phyloP scores from a whole-genome alignment of 2,113 vertebrate genomes.

The Semnopithecus entellus region DNA sequence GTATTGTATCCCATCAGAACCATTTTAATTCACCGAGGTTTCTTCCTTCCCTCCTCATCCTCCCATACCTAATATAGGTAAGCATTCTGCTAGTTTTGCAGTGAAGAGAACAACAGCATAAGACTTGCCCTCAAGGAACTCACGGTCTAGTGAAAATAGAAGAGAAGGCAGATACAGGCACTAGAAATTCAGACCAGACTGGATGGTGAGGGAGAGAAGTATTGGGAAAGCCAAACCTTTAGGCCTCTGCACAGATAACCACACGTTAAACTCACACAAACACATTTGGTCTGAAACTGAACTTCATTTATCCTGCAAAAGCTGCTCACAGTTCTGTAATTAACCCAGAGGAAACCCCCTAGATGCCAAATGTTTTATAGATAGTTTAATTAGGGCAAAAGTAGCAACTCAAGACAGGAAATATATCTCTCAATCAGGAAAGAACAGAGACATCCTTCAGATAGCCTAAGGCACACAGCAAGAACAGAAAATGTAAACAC shows the following conservation, averaged over 20 bases:
- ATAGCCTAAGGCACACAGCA: background rate
- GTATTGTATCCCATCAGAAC: background rate
- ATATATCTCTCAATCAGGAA: background rate
- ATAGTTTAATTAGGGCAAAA: slow-evolving; percentile 31
- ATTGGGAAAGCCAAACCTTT: background rate
- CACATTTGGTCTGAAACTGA: background rate
- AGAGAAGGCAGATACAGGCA: background rate
- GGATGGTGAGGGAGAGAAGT: background rate
- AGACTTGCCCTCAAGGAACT: background rate
- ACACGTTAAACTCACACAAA: background rate
- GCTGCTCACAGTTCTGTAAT: slow-evolving; percentile 3
- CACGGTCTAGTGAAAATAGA: background rate
- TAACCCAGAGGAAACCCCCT: slow-evolving; percentile 35
- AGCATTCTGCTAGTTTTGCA: background rate
- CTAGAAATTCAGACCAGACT: background rate
- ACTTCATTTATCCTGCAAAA: slow-evolving; percentile 30
- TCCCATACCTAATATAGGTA: background rate
- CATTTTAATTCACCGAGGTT: background rate
- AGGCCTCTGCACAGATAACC: background rate
- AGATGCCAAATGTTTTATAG: background rate
- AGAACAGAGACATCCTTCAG: background rate
- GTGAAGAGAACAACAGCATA: background rate
- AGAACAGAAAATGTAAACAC: background rate
- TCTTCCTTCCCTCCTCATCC: background rate
- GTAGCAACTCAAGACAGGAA: background rate